Conservation (phyloP, 2,888 invertebrate species). For the Penaeus monodon region DNA sequence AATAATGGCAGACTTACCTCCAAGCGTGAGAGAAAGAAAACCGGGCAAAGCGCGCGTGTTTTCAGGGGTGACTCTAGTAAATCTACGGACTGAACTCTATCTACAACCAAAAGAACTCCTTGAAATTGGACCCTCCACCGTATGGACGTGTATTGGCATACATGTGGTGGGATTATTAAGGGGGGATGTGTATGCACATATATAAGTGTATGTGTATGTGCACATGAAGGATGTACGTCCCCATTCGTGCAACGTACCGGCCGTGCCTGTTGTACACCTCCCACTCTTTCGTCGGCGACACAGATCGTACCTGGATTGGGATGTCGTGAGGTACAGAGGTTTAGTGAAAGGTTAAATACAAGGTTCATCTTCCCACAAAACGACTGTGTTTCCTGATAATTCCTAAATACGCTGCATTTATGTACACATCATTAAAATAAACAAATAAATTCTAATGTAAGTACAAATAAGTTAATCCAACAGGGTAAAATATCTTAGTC, state of each 20-base stretch:
- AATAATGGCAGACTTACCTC: conserved; percentile 36
- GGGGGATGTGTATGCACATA: conserved; percentile 6
- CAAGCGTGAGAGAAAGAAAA: conserved; percentile 11
- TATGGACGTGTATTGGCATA: conserved; percentile 26
- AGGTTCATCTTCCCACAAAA: not conserved
- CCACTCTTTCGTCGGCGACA: conserved; percentile 96
- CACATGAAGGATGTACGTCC: conserved; percentile 1
- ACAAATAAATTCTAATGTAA: not conserved
- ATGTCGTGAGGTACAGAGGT: conserved; percentile 45
- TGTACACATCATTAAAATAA: not conserved
- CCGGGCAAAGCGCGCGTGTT: conserved; percentile 15
- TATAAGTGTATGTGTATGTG: conserved; percentile 33
- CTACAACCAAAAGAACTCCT: conserved; percentile 10
- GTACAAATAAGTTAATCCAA: not conserved
- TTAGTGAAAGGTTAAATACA: conserved; percentile 10
- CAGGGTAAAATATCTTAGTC: too few relatives aligned
- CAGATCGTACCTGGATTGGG: conserved; percentile 91
- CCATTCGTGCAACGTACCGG: conserved; percentile 80
- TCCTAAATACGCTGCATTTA: not conserved
- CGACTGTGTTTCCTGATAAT: not conserved
- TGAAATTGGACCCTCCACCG: conserved; percentile 34
- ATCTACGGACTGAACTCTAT: conserved; percentile 20
- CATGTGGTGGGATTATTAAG: not conserved
- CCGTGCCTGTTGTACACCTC: conserved; percentile 97
- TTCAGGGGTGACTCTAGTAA: conserved; percentile 13